phyloP scores from a whole-genome alignment of 2,797 vertebrate species.

The Phrynocephalus forsythii region DNA sequence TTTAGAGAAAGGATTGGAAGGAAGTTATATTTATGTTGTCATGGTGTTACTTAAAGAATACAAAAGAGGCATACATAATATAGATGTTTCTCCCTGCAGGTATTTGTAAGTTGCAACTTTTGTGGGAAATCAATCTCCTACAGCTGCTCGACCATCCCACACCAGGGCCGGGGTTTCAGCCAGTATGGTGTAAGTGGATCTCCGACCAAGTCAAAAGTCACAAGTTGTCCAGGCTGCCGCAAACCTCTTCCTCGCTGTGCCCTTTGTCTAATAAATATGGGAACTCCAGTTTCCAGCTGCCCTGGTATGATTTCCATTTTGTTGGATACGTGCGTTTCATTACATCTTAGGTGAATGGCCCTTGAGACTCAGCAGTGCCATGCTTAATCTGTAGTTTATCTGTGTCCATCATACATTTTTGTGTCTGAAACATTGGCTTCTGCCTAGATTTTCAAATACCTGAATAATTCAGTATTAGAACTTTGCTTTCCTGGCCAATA shows the following conservation, averaged over 20 bases:
- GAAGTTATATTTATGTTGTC: background rate
- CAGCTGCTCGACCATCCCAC: slow-evolving; percentile 94
- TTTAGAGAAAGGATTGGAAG: too few relatives aligned
- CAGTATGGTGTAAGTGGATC: slow-evolving; percentile 98
- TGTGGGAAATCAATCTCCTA: slow-evolving; percentile 99
- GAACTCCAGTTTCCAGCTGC: slow-evolving; percentile 95
- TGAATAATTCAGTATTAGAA: background rate
- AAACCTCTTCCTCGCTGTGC: slow-evolving; percentile 98
- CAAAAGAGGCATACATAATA: background rate
- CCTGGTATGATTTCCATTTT: slow-evolving; percentile 78
- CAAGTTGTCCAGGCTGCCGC: slow-evolving; percentile 96
- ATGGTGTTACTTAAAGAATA: background rate
- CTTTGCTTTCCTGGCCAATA: background rate
- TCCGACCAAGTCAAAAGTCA: slow-evolving; percentile 98
- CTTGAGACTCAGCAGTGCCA: background rate
- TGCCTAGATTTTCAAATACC: background rate
- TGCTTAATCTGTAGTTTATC: background rate
- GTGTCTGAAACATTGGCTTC: background rate
- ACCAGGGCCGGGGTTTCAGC: slow-evolving; percentile 96
- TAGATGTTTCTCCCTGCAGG: slow-evolving; percentile 78
- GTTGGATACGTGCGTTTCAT: background rate
- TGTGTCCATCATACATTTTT: background rate
- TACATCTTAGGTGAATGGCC: background rate
- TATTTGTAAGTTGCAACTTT: slow-evolving; percentile 99
- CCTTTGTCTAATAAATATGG: slow-evolving; percentile 99